Percentiles rank a stretch among this genome's conserved stretches.
phyloP scores from a whole-genome alignment of 2,113 vertebrate genomes.

The Mungos mungo region DNA sequence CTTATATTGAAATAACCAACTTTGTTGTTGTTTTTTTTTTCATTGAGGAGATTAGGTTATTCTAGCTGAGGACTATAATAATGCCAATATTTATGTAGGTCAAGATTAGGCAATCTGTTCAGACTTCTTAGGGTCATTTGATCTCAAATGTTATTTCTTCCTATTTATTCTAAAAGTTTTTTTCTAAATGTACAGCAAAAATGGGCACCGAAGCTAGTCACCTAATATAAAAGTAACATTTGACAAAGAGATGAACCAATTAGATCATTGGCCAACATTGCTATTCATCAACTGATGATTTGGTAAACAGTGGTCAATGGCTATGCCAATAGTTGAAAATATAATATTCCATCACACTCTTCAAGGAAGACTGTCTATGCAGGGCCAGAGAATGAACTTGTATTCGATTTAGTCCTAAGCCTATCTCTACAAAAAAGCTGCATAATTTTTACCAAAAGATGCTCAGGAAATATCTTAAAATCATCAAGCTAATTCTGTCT shows the following conservation, averaged over 20 bases:
- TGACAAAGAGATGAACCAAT: not conserved
- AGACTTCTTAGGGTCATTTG: slow-evolving; percentile 29
- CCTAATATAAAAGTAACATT: not conserved
- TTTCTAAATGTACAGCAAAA: not conserved
- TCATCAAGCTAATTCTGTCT: not conserved
- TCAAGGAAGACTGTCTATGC: not conserved
- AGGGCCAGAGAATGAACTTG: not conserved
- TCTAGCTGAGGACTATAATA: not conserved
- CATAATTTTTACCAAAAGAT: not conserved
- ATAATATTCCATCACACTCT: not conserved
- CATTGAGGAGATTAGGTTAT: slow-evolving; percentile 8
- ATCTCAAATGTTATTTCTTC: not conserved
- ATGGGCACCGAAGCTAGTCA: not conserved
- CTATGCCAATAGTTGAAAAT: not conserved
- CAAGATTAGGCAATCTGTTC: not conserved
- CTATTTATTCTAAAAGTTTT: not conserved
- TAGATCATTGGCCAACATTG: not conserved
- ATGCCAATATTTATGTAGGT: slow-evolving; percentile 52
- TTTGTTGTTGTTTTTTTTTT: not conserved
- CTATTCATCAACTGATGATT: not conserved
- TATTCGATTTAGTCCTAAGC: not conserved
- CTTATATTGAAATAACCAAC: not conserved
- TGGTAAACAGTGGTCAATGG: not conserved
- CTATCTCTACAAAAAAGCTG: not conserved
- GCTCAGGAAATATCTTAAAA: not conserved